phyloP scores from a whole-genome alignment of 2,797 vertebrate genomes.

The Petrocephalus sullivani region DNA sequence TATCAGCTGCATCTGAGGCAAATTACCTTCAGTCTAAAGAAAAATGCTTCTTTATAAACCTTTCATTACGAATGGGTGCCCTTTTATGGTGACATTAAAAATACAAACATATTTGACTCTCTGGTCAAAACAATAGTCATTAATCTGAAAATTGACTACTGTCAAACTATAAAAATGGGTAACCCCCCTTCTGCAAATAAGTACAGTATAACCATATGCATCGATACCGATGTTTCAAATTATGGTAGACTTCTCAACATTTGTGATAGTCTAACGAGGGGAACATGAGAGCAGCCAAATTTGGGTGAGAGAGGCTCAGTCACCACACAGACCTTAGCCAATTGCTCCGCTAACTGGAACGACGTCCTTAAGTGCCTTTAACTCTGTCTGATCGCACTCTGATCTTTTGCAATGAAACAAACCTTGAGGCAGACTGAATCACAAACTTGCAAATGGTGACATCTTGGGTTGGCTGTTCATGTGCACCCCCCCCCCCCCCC shows the following conservation, averaged over 20 bases:
- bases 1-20: neutral
- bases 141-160: constrained; percentile 55
- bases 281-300: neutral
- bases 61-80: neutral
- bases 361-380: neutral
- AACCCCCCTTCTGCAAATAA: neutral
- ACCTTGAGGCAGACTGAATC: neutral
- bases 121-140: constrained; percentile 54
- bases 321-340: neutral
- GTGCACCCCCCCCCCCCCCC: neutral
- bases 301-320: neutral
- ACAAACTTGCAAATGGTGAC: neutral
- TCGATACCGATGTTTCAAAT: neutral
- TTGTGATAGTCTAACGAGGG: neutral
- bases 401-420: neutral
- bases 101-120: constrained; percentile 55
- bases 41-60: neutral
- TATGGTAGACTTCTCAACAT: neutral
- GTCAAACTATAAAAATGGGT: constrained; percentile 49
- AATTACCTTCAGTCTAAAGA: no score
- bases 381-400: neutral
- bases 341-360: neutral
- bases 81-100: neutral
- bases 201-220: neutral
- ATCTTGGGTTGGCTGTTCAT: neutral